Evolutionary conservation across 1,140 invertebrate genomes (phyloP).

Genomic region (Whitmania pigra): DNA sequence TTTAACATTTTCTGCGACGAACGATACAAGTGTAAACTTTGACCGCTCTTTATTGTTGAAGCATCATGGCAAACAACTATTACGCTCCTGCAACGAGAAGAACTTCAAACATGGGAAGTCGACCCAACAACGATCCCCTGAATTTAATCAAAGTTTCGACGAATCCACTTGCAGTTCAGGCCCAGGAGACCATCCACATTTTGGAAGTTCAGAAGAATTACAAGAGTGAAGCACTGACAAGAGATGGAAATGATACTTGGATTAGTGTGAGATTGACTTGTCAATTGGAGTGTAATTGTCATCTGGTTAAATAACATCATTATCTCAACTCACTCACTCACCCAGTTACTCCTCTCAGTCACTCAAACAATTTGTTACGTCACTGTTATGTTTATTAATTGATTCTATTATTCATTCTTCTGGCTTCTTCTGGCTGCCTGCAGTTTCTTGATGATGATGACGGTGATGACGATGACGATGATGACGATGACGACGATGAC

Average conservation of each 20-base stretch:
- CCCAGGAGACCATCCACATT: background rate
- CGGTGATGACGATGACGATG: background rate
- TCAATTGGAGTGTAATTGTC: background rate
- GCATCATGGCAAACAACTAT: background rate
- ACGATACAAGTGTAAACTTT: too few species aligned
- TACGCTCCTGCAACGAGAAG: background rate
- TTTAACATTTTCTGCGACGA: background rate
- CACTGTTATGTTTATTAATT: too few species aligned
- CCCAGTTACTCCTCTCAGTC: background rate
- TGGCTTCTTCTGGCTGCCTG: too few species aligned
- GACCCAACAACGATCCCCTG: slow-evolving; percentile 2
- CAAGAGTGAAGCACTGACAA: background rate
- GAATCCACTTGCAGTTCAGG: background rate
- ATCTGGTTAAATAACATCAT: background rate
- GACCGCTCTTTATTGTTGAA: too few species aligned
- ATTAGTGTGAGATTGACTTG: background rate
- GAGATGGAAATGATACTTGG: background rate
- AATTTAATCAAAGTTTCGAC: slow-evolving; percentile 8
- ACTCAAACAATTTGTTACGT: background rate
- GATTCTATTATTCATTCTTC: background rate
- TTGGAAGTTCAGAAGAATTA: background rate
- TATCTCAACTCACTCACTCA: background rate
- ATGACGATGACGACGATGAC: too few species aligned
- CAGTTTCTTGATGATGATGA: background rate
- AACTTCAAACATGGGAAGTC: background rate